Conservation (phyloP, 2,888 invertebrate genomes). For the Andrena haemorrhoa region DNA sequence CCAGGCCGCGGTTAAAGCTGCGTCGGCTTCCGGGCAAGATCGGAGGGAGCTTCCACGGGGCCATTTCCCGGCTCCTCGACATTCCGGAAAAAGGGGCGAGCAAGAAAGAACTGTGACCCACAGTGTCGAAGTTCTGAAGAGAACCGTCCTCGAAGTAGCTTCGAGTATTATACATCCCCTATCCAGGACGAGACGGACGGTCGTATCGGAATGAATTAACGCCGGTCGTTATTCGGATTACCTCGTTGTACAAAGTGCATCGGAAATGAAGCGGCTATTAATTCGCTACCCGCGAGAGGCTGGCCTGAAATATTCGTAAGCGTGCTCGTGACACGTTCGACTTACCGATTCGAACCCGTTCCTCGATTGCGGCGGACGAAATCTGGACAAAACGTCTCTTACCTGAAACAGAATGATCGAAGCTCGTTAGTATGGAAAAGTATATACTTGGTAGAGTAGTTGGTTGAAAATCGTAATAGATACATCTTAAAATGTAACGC, state of each 20-base stretch:
- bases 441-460: not conserved
- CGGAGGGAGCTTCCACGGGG: not conserved
- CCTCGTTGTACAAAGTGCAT: slow-evolving; percentile 38
- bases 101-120: not conserved
- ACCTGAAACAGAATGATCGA: slow-evolving; percentile 66
- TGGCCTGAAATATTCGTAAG: slow-evolving; percentile 5
- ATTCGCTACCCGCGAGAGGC: slow-evolving; percentile 15
- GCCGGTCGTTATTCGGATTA: slow-evolving; percentile 38
- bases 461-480: no score
- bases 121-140: not conserved
- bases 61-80: not conserved
- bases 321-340: slow-evolving; percentile 20
- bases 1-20: slow-evolving; percentile 8
- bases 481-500: no score
- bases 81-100: not conserved
- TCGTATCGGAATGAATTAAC: slow-evolving; percentile 39
- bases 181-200: not conserved
- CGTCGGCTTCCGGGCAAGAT: not conserved
- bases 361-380: not conserved
- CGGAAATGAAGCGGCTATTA: slow-evolving; percentile 46
- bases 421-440: not conserved
- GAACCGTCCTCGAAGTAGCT: not conserved
- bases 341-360: slow-evolving; percentile 30
- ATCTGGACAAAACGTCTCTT: slow-evolving; percentile 41
- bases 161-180: not conserved